Evolutionary conservation across 2,113 vertebrate genomes (phyloP).

Genomic region (Glareola pratincola): DNA sequence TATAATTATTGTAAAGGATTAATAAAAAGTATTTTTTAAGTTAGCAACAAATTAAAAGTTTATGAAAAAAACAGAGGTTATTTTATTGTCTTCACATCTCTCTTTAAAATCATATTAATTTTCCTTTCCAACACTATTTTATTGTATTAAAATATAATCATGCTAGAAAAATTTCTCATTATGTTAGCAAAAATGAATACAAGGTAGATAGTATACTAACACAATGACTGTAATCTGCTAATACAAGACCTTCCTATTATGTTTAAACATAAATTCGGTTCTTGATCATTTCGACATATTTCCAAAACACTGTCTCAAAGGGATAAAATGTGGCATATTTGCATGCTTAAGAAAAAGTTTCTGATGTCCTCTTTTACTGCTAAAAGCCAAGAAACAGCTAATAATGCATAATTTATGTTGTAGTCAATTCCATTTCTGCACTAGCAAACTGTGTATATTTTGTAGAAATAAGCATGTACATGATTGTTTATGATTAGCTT

Average conservation of each 20-base stretch:
- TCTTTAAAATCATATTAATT: constrained; percentile 44
- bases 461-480: not conserved
- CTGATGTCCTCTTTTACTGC: not conserved
- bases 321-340: not conserved
- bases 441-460: not conserved
- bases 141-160: constrained; percentile 36
- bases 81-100: constrained; percentile 54
- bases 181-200: constrained; percentile 53
- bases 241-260: constrained; percentile 43
- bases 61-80: not conserved
- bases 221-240: constrained; percentile 63
- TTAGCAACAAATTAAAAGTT: constrained; percentile 36
- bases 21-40: constrained; percentile 31
- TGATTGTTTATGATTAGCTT: not conserved
- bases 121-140: constrained; percentile 15
- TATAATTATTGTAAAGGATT: constrained; percentile 41
- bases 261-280: constrained; percentile 24
- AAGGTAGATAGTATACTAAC: constrained; percentile 58
- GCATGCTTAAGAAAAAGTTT: not conserved
- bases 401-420: not conserved
- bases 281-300: constrained; percentile 36
- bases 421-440: not conserved
- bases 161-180: constrained; percentile 50
- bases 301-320: constrained; percentile 20
- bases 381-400: not conserved